Conservation (phyloP, 2,888 invertebrate genomes). For the Polydrusus pterygomalis region DNA sequence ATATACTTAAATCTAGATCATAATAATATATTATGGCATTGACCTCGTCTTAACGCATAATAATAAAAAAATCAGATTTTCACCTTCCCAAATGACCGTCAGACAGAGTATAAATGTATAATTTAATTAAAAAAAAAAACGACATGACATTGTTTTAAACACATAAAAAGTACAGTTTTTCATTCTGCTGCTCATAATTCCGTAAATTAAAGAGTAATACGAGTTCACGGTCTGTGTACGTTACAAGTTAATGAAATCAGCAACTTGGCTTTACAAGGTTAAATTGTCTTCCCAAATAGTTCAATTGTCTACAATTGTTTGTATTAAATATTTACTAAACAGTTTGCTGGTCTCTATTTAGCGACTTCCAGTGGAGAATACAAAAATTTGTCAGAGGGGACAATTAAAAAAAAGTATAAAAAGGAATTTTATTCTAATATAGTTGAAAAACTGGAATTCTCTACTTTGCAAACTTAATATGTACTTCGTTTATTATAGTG, state of each 20-base stretch:
- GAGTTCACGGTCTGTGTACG: conserved; percentile 55
- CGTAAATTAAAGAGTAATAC: conserved; percentile 53
- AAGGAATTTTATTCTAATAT: no score
- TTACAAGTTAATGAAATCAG: conserved; percentile 54
- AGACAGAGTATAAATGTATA: conserved; percentile 34
- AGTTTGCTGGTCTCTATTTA: not conserved
- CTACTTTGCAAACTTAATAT: no score
- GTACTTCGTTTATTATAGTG: no score
- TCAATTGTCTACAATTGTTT: conserved; percentile 25
- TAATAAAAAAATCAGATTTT: conserved; percentile 13
- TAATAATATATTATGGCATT: conserved; percentile 8
- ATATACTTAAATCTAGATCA: conserved; percentile 3
- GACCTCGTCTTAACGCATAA: conserved; percentile 30
- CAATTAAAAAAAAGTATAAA: no score
- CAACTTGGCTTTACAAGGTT: conserved; percentile 49
- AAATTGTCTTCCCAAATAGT: conserved; percentile 42
- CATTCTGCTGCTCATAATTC: conserved; percentile 45
- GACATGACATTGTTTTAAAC: conserved; percentile 44
- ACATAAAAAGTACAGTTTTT: conserved; percentile 47
- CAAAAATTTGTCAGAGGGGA: no score
- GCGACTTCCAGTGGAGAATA: not conserved
- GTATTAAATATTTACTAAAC: conserved; percentile 14
- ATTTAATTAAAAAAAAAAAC: conserved; percentile 40
- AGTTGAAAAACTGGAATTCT: no score
- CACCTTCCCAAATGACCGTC: conserved; percentile 36